Evolutionary conservation across 2,797 vertebrate species (phyloP).

Genomic region (Gallinago nigripennis): DNA sequence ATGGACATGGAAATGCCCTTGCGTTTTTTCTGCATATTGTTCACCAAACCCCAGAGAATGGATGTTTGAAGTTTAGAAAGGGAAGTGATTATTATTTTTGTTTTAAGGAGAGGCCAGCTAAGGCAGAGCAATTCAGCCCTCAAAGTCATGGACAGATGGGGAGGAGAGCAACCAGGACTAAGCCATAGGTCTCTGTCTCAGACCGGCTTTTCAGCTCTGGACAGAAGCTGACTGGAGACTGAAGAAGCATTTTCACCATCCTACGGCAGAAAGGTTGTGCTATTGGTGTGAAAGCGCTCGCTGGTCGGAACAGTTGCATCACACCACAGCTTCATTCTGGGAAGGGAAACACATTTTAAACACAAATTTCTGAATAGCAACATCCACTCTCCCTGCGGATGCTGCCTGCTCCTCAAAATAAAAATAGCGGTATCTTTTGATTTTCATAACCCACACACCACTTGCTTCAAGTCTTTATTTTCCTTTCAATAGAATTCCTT

Average conservation of each 20-base stretch:
- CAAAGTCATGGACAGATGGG: neutral
- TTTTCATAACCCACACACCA: neutral
- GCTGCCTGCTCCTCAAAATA: neutral
- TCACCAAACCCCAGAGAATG: neutral
- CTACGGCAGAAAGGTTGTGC: neutral
- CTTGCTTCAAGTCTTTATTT: neutral
- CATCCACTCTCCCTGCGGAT: neutral
- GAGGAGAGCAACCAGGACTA: neutral
- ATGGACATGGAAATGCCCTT: neutral
- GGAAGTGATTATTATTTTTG: neutral
- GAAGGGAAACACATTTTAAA: neutral
- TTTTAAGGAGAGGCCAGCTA: neutral
- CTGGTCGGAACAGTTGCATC: neutral
- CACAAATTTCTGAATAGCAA: neutral
- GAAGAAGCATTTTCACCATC: neutral
- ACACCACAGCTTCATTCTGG: neutral
- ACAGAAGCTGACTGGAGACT: neutral
- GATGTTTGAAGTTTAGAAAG: neutral
- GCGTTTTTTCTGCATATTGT: neutral
- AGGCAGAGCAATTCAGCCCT: neutral
- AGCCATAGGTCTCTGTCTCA: neutral
- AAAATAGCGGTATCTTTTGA: neutral
- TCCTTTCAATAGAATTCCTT: neutral
- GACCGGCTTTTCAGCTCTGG: neutral
- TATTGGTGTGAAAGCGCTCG: fast-evolving